Base-by-base conservation (phyloP, 2,113 vertebrate genomes). In the Lampris incognitus region DNA sequence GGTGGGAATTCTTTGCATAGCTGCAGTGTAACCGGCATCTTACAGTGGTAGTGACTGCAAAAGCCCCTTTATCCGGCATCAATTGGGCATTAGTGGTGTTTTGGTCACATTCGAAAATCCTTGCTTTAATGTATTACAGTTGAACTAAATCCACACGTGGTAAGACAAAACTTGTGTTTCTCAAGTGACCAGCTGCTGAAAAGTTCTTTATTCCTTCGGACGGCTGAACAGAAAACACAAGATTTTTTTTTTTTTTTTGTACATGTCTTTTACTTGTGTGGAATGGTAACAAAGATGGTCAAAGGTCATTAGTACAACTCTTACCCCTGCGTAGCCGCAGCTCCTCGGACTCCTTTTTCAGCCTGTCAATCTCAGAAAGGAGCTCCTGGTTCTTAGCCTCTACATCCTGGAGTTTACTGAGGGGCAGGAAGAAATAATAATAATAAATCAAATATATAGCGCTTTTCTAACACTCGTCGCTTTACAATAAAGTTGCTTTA, bases 341-440 rank as follows among this genome's bases (percentile, higher is more conserved):
- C 70, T 99, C 98, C 88, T 99, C 97, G 0, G 93, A 95, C 90
- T 99, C 97, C 87, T 98, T 99, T 88, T 97, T 97, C 90, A 99
- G 94, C 56, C 95, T 94, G 77, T 99, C 98, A 0, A 98, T 96
- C 92, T 99, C 98, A 81, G 93, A 72, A 72, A 96, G 84, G 24
- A 99, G 95, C 8, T 99, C 96, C 91, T 95, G 91, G 91, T 99
- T 99, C 94, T 93, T 97, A 88, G 91, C 95, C 84, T 98, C 97
- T 38, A 96, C 89, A 65, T 99, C 97, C 92, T 98, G 97, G 72
- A 99, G 90, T 96, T 99, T 99, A 91, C 98, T 99, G 93, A 36
- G 48, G 78, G 51, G 62, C 66, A 64, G 10, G 83, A 2, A 24
- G 4, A 66, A 51, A 59, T 9, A 51, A 58, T 0, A 13, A 1